Evolutionary conservation across 2,888 invertebrate genomes (phyloP).

Genomic region (Himalopsyche japonica): DNA sequence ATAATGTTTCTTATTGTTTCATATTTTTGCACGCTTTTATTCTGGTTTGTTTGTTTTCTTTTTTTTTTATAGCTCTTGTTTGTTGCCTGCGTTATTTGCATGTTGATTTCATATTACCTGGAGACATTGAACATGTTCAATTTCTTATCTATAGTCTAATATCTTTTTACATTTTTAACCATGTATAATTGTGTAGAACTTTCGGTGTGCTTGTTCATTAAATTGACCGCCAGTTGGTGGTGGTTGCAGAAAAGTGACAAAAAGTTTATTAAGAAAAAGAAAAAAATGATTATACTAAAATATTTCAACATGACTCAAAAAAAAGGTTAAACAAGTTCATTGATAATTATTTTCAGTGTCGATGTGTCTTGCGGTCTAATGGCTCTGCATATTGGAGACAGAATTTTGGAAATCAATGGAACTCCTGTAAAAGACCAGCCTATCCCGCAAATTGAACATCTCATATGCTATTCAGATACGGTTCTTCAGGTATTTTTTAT

Average conservation of each 20-base stretch:
- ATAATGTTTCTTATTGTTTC: too few relatives aligned
- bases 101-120: background rate
- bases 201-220: too few relatives aligned
- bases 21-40: slow-evolving; percentile 3
- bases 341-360: slow-evolving; percentile 60
- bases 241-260: too few relatives aligned
- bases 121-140: too few relatives aligned
- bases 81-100: background rate
- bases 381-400: slow-evolving; percentile 88
- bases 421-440: slow-evolving; percentile 81
- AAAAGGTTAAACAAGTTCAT: too few relatives aligned
- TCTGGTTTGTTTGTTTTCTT: background rate
- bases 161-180: too few relatives aligned
- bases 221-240: too few relatives aligned
- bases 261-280: too few relatives aligned
- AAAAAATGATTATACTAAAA: too few relatives aligned
- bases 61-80: background rate
- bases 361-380: slow-evolving; percentile 81
- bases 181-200: too few relatives aligned
- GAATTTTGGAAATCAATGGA: slow-evolving; percentile 91
- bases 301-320: too few relatives aligned
- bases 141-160: too few relatives aligned
- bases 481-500: slow-evolving; percentile 69
- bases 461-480: slow-evolving; percentile 71
- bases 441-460: slow-evolving; percentile 76